Evolutionary conservation across 2,888 invertebrate species (phyloP).

Genomic region (Chalcis sispes): DNA sequence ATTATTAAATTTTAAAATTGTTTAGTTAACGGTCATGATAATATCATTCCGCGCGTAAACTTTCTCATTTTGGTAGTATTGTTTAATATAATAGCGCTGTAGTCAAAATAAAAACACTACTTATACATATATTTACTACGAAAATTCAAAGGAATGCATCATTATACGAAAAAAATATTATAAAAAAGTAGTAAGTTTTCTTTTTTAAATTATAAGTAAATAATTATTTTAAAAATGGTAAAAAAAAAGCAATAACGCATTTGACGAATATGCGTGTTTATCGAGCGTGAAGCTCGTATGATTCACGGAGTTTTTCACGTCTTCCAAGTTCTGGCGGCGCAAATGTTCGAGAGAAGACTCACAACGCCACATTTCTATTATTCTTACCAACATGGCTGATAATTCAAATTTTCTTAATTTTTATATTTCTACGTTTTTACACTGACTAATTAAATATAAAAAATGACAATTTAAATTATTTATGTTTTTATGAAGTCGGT

Average conservation of each 20-base stretch:
- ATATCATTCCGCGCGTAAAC: too few species aligned
- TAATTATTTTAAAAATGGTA: too few species aligned
- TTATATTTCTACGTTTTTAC: neutral
- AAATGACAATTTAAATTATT: neutral
- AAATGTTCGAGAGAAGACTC: neutral
- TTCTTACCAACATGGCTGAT: conserved; percentile 3
- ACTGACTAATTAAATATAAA: neutral
- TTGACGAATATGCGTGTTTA: conserved; percentile 39
- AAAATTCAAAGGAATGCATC: too few species aligned
- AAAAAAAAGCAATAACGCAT: neutral
- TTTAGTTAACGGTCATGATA: too few species aligned
- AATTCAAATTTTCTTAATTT: conserved; percentile 3
- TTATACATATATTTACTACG: too few species aligned
- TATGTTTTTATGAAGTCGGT: neutral
- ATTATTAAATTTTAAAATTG: too few species aligned
- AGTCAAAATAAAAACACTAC: too few species aligned
- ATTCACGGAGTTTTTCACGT: conserved; percentile 37
- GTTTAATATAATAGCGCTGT: too few species aligned
- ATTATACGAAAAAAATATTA: too few species aligned
- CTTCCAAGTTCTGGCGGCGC: conserved; percentile 17
- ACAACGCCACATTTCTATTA: neutral
- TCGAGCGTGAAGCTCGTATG: conserved; percentile 53
- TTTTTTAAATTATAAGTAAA: too few species aligned
- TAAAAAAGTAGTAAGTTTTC: too few species aligned
- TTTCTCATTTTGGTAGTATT: too few species aligned